These are phyloP conservation scores for Ceraclea dissimilis DNA, from an alignment of 2,888 invertebrate genomes.

Conservation along the genomic window DNA sequence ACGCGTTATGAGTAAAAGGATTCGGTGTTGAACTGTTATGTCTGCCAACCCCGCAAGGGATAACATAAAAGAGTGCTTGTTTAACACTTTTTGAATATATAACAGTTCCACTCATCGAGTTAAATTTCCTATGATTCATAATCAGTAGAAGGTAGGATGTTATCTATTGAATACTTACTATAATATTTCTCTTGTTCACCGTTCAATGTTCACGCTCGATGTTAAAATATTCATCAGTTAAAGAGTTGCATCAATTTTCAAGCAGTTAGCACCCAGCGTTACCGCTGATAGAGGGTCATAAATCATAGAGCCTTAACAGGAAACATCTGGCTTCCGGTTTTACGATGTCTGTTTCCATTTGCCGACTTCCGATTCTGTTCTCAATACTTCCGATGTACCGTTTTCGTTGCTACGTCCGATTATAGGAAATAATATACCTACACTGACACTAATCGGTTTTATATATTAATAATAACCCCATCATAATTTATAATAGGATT, in stretches of 20 bases:
- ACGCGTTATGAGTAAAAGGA: too few relatives aligned
- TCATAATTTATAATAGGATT: neutral
- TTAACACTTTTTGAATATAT: too few relatives aligned
- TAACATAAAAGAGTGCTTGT: too few relatives aligned
- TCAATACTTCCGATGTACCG: conserved; percentile 12
- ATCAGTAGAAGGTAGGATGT: too few relatives aligned
- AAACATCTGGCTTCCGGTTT: conserved; percentile 16
- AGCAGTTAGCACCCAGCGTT: conserved; percentile 2
- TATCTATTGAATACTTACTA: too few relatives aligned
- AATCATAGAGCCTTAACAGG: conserved; percentile 14
- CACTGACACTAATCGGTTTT: neutral
- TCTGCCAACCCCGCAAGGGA: too few relatives aligned
- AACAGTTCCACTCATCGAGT: too few relatives aligned
- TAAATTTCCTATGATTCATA: too few relatives aligned
- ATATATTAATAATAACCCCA: neutral
- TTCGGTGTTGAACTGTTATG: too few relatives aligned
- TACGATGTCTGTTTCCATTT: conserved; percentile 17
- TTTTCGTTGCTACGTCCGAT: conserved; percentile 7
- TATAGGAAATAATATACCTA: conserved; percentile 1
- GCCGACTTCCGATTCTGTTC: conserved; percentile 13
- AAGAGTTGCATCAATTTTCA: conserved; percentile 7
- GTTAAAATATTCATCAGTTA: neutral
- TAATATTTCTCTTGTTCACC: too few relatives aligned
- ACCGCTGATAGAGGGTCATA: conserved; percentile 3
- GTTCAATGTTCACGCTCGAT: too few relatives aligned